Base-by-base conservation (phyloP, 2,113 vertebrate genomes). In the Boulengeromyrus knoepffleri region DNA sequence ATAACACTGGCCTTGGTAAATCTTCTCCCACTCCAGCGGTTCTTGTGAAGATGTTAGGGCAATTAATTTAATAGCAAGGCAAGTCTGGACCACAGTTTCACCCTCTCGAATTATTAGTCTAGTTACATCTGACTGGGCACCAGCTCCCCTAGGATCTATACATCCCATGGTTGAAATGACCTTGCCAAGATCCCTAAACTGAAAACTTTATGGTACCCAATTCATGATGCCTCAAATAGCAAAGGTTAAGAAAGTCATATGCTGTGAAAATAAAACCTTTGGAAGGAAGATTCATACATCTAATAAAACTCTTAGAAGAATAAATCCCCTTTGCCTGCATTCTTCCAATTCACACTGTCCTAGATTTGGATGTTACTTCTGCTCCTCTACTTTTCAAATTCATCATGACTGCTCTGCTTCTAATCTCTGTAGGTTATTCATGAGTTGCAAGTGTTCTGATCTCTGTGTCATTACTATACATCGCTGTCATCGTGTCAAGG, bases 171-270 rank as follows among this genome's bases (percentile, higher is more conserved):
- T 92, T 92, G 91, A 93, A 90, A 92, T 93, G 93, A 94, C 93
- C 93, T 94, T 94, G 93, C 90, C 92, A 92, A 94, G 92, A 92
- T 90, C 92, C 92, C 91, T 89, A 91, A 92, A 92, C 91, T 88
- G 84, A 90, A 89, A 93, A 93, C 92, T 93, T 92, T 93, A 90
- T 92, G 89, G 56, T 85, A 87, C 90, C 52, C 50, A 87, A 62
- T 89, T 89, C 42, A n/a, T 83, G 90, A 36, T 80, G 87, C 91
- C 91, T 93, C 92, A 93, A 92, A 93, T 77, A 90, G 66, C 58
- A 66, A 17, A 89, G 21, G 58, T 42, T 84, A 24, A 91, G 91
- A 89, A 90, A 88, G 27, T 80, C 6, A 17, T 36, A 87, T 92
- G 89, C 91, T 91, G 88, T 90, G 90, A 92, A 92, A 92, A 90